Conservation (phyloP, 1,140 invertebrate genomes). For the Galleria mellonella region DNA sequence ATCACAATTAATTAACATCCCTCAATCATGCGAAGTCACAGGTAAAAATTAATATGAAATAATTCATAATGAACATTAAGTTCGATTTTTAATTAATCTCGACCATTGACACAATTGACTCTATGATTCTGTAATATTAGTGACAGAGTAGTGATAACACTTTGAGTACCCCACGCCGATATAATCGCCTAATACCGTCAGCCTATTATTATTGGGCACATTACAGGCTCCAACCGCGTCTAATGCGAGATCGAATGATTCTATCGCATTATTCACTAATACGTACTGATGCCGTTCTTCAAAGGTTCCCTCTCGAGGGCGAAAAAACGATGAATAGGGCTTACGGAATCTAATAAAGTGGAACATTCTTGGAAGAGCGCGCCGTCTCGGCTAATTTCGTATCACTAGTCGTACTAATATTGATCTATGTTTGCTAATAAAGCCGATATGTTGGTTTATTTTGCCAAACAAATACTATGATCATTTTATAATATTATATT, state of each 20-base stretch:
- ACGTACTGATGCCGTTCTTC: slow-evolving; percentile 42
- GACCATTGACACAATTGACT: no score
- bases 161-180: slow-evolving; percentile 28
- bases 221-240: slow-evolving; percentile 39
- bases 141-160: slow-evolving; percentile 1
- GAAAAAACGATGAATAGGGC: slow-evolving; percentile 66
- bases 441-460: no score
- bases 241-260: slow-evolving; percentile 63
- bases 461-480: no score
- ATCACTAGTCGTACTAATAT: slow-evolving; percentile 3
- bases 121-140: no score
- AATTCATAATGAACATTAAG: no score
- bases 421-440: no score
- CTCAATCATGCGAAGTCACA: no score
- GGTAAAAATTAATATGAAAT: no score
- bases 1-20: no score
- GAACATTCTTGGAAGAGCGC: slow-evolving; percentile 51
- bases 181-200: slow-evolving; percentile 53
- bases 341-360: slow-evolving; percentile 71
- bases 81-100: no score
- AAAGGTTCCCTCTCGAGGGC: slow-evolving; percentile 51
- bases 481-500: no score
- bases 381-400: slow-evolving; percentile 46
- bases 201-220: slow-evolving; percentile 56
- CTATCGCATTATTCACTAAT: slow-evolving; percentile 66